Percentiles rank a stretch among this genome's conserved stretches.
Conservation (phyloP, 2,888 invertebrate species). For the Macaria liturata region DNA sequence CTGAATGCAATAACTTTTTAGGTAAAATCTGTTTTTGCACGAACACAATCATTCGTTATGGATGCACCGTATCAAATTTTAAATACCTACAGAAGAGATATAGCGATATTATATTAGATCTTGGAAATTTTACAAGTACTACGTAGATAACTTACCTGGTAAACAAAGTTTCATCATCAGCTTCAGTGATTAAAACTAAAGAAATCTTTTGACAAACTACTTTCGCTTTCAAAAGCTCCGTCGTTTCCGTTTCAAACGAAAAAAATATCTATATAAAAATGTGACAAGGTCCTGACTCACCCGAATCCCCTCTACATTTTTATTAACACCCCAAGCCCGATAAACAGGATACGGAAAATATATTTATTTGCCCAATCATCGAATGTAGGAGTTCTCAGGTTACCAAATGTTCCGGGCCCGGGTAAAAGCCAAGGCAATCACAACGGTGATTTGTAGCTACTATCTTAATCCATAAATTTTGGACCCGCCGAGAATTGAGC, state of each 20-base stretch:
- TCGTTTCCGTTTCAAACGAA: too few relatives aligned
- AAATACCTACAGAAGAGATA: too few relatives aligned
- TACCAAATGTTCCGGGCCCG: constrained; percentile 68
- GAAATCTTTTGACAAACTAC: too few relatives aligned
- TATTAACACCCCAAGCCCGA: constrained; percentile 80
- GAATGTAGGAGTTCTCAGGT: constrained; percentile 80
- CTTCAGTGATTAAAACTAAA: too few relatives aligned
- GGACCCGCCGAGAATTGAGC: constrained; percentile 75
- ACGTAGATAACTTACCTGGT: too few relatives aligned
- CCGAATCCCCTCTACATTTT: constrained; percentile 74
- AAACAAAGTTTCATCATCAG: too few relatives aligned
- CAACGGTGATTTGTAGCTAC: constrained; percentile 78
- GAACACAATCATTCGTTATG: too few relatives aligned
- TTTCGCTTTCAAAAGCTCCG: too few relatives aligned
- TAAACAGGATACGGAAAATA: constrained; percentile 82
- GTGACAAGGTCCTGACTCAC: constrained; percentile 1
- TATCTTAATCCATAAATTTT: constrained; percentile 79
- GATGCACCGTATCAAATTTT: too few relatives aligned
- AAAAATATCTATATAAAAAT: too few relatives aligned
- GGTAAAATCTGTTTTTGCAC: constrained; percentile 7
- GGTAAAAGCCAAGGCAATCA: constrained; percentile 50
- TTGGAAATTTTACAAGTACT: too few relatives aligned
- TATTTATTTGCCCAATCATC: constrained; percentile 83
- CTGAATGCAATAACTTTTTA: constrained; percentile 24
- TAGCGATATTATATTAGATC: too few relatives aligned